Percentiles rank a stretch among this genome's conserved stretches.
These are phyloP conservation scores for Papilio xuthus DNA, from an alignment of 1,140 invertebrate genomes.

Conservation along the genomic window DNA sequence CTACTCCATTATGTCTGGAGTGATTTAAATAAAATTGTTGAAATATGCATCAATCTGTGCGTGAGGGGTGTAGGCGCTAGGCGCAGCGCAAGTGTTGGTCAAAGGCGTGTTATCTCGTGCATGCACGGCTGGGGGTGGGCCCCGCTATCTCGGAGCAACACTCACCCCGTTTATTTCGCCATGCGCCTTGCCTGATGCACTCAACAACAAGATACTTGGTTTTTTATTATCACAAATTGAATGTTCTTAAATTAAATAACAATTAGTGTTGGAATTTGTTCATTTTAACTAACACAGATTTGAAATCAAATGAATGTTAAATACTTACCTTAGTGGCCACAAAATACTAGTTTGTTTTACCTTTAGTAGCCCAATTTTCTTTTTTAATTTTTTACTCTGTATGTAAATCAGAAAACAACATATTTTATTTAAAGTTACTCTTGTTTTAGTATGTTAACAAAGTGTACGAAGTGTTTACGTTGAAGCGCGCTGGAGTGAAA, in stretches of 20 bases:
- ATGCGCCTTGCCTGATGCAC: conserved; percentile 41
- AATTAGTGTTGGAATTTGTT: background rate
- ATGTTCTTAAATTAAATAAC: background rate
- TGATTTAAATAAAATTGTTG: background rate
- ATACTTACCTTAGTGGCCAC: no score
- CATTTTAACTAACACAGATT: no score
- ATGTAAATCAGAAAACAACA: background rate
- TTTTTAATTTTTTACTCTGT: no score
- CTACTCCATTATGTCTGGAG: background rate
- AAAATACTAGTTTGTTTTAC: no score
- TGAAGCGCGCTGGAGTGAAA: conserved; percentile 49
- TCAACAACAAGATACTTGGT: background rate
- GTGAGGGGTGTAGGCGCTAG: conserved; percentile 34
- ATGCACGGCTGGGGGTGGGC: conserved; percentile 45
- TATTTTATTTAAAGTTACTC: background rate
- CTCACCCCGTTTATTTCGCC: conserved; percentile 47
- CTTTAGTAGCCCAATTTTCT: no score
- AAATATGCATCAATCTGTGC: background rate
- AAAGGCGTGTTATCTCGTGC: conserved; percentile 45
- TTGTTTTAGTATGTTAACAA: conserved; percentile 12
- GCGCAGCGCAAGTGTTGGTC: conserved; percentile 37
- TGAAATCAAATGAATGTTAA: no score
- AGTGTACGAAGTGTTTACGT: conserved; percentile 43
- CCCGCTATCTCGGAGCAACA: conserved; percentile 45
- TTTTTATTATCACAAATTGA: conserved; percentile 14